Evolutionary conservation across 1,140 invertebrate species (phyloP).

Genomic region (Bombus waltoni): DNA sequence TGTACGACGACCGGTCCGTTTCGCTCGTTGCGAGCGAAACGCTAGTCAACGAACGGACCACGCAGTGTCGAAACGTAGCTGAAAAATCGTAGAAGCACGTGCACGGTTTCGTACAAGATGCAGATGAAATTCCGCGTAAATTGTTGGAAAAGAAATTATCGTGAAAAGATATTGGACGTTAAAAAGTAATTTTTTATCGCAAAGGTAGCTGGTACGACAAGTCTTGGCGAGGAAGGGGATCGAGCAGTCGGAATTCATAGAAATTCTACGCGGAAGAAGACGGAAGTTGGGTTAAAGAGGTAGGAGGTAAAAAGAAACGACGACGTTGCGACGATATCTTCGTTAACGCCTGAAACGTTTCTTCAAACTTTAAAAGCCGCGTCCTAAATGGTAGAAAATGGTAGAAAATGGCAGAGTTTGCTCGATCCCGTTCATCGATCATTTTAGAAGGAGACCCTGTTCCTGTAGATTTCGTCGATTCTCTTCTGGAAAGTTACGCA

Average conservation of each 20-base stretch:
- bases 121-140: neutral
- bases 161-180: neutral
- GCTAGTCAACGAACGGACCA: no score
- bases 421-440: conserved; percentile 27
- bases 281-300: neutral
- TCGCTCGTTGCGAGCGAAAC: neutral
- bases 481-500: neutral
- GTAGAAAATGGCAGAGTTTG: no score
- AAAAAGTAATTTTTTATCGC: neutral
- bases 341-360: neutral
- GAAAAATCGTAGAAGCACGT: no score
- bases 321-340: no score
- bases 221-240: neutral
- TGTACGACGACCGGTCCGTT: neutral
- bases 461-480: neutral
- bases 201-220: neutral
- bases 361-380: neutral
- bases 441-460: neutral
- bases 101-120: no score
- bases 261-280: neutral
- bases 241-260: neutral
- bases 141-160: neutral
- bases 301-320: neutral
- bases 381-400: neutral
- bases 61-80: neutral